Percentiles rank a stretch among this genome's conserved stretches.
Conservation (phyloP, 2,888 invertebrate species). For the Lydus trimaculatus region DNA sequence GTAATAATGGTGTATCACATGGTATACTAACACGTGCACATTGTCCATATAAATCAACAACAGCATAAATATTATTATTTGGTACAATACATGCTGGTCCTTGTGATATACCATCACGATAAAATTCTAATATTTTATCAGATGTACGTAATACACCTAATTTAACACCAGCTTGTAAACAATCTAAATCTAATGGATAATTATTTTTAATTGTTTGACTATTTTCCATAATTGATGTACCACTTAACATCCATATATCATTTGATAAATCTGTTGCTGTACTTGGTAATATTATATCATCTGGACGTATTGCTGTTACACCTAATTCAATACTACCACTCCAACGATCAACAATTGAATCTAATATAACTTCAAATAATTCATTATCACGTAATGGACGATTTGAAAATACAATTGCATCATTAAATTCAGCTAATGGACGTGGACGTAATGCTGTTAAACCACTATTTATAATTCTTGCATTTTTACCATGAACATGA, state of each 20-base stretch:
- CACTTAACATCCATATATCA: slow-evolving; percentile 93
- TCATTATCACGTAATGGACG: slow-evolving; percentile 88
- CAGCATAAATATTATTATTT: slow-evolving; percentile 85
- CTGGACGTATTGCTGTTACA: slow-evolving; percentile 88
- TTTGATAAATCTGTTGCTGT: slow-evolving; percentile 92
- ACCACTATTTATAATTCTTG: slow-evolving; percentile 82
- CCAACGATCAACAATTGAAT: slow-evolving; percentile 92
- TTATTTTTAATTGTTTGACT: slow-evolving; percentile 85
- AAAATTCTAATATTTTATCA: slow-evolving; percentile 86
- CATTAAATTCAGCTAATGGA: slow-evolving; percentile 91
- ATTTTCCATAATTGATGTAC: slow-evolving; percentile 91
- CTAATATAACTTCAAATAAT: slow-evolving; percentile 89
- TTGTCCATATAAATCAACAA: slow-evolving; percentile 94
- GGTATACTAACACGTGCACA: slow-evolving; percentile 83
- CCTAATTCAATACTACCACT: slow-evolving; percentile 91
- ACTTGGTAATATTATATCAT: slow-evolving; percentile 85
- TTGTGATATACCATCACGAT: slow-evolving; percentile 85
- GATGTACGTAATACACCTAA: slow-evolving; percentile 89
- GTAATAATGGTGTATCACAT: slow-evolving; percentile 54
- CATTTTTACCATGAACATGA: slow-evolving; percentile 88
- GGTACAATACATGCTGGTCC: slow-evolving; percentile 84
- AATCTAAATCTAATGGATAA: slow-evolving; percentile 86
- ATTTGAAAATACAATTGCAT: slow-evolving; percentile 91
- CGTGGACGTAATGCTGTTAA: slow-evolving; percentile 86
- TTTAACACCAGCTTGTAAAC: slow-evolving; percentile 77